phyloP scores from a whole-genome alignment of 2,888 invertebrate genomes.

The Smittia sp. region DNA sequence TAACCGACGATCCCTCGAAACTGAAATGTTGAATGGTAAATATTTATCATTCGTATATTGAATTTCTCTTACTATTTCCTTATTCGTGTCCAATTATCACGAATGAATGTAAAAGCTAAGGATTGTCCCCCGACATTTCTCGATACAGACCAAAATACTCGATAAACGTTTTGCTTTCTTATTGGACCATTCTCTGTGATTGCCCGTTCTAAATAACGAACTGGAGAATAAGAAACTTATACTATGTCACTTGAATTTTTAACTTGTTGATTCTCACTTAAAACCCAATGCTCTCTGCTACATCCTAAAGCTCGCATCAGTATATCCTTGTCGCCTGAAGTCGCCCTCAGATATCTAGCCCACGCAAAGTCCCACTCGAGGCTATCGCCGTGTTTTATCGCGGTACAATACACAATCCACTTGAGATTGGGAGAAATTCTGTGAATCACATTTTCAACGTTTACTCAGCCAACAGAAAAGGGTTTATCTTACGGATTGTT shows the following conservation, averaged over 20 bases:
- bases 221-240: too few species aligned
- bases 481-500: constrained; percentile 65
- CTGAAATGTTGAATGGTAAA: too few species aligned
- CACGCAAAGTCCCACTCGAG: constrained; percentile 88
- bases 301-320: constrained; percentile 78
- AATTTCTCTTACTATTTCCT: constrained; percentile 61
- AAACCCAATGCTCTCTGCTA: constrained; percentile 76
- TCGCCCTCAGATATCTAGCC: constrained; percentile 70
- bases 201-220: constrained; percentile 67
- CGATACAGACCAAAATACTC: constrained; percentile 75
- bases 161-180: constrained; percentile 75
- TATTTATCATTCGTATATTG: constrained; percentile 23
- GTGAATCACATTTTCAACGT: too few species aligned
- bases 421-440: constrained; percentile 83
- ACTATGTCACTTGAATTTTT: too few species aligned
- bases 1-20: constrained; percentile 67
- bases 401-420: constrained; percentile 81
- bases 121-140: constrained; percentile 75
- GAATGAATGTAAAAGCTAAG: constrained; percentile 75
- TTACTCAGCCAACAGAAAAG: constrained; percentile 3
- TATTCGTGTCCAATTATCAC: constrained; percentile 71
- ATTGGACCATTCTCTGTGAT: constrained; percentile 72
- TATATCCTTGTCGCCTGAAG: constrained; percentile 76
- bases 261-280: too few species aligned
- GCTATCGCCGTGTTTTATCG: constrained; percentile 76